Conservation (phyloP, 2,888 invertebrate species). For the Anoncus sp. region DNA sequence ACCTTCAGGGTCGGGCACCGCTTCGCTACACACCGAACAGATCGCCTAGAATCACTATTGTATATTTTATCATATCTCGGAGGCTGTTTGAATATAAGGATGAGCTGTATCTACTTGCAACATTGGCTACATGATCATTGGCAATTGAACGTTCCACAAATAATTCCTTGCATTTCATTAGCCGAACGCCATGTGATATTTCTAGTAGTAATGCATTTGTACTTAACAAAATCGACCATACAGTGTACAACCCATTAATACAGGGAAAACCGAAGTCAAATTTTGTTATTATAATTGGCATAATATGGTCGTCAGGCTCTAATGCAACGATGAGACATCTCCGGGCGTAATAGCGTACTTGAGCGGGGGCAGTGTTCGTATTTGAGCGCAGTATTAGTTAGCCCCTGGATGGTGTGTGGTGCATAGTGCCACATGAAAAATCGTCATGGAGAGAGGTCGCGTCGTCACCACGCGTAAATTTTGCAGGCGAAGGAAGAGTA, state of each 20-base stretch:
- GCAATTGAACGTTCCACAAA: no score
- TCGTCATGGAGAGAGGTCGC: conserved; percentile 79
- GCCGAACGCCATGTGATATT: no score
- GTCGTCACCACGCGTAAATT: conserved; percentile 77
- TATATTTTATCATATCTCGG: conserved; percentile 12
- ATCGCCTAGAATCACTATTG: background rate
- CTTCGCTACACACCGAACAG: conserved; percentile 31
- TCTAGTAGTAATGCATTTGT: no score
- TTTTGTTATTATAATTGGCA: background rate
- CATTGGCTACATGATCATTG: background rate
- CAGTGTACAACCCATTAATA: background rate
- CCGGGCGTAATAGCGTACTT: conserved; percentile 51
- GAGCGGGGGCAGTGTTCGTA: conserved; percentile 60
- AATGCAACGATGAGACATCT: conserved; percentile 25
- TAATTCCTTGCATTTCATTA: no score
- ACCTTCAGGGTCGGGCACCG: conserved; percentile 16
- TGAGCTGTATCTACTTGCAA: conserved; percentile 24
- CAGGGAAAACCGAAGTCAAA: background rate
- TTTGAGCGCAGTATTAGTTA: conserved; percentile 75
- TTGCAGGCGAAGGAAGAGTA: conserved; percentile 72
- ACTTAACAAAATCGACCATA: background rate
- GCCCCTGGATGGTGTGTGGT: conserved; percentile 49
- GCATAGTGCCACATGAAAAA: conserved; percentile 76
- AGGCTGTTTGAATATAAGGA: conserved; percentile 7
- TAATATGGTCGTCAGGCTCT: background rate